Evolutionary conservation across 2,888 invertebrate genomes (phyloP).

Genomic region (Megastigmus dorsalis): DNA sequence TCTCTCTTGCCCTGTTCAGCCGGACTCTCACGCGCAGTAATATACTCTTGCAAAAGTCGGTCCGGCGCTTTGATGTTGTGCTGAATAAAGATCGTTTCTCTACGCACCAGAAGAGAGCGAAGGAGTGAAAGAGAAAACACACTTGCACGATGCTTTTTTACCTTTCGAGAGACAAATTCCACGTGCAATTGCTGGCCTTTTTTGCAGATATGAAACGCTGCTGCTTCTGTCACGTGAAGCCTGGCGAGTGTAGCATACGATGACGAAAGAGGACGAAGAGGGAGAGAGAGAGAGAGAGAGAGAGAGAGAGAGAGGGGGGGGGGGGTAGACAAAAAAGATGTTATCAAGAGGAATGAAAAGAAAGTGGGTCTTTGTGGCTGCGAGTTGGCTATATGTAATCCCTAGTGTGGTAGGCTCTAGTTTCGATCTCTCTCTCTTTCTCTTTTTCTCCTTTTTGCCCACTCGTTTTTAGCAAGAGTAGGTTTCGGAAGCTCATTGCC

Average conservation of each 20-base stretch:
- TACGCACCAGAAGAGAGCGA: background rate
- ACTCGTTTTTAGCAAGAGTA: too few relatives aligned
- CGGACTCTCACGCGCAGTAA: background rate
- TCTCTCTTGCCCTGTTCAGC: background rate
- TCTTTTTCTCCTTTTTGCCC: too few relatives aligned
- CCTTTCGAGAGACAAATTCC: background rate
- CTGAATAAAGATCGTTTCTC: background rate
- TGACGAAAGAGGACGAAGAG: too few relatives aligned
- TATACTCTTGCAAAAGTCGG: constrained; percentile 23
- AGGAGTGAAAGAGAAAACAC: too few relatives aligned
- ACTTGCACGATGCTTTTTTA: background rate
- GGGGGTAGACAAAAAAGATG: background rate
- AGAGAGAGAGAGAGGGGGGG: background rate
- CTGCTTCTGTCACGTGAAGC: too few relatives aligned
- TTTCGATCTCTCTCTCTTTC: too few relatives aligned
- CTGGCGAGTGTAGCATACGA: too few relatives aligned
- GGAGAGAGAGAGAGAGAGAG: background rate
- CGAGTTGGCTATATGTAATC: background rate
- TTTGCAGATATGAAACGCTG: constrained; percentile 21
- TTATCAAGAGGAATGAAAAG: constrained; percentile 25
- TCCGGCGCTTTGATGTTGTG: constrained; percentile 16
- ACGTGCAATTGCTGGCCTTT: constrained; percentile 27
- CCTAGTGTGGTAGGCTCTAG: too few relatives aligned
- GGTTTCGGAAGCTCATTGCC: constrained; percentile 19
- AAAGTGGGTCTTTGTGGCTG: constrained; percentile 13